Evolutionary conservation across 2,797 vertebrate genomes (phyloP), one percentile per base, ranked within the genome.

Genomic region (Danio choprae): DNA sequence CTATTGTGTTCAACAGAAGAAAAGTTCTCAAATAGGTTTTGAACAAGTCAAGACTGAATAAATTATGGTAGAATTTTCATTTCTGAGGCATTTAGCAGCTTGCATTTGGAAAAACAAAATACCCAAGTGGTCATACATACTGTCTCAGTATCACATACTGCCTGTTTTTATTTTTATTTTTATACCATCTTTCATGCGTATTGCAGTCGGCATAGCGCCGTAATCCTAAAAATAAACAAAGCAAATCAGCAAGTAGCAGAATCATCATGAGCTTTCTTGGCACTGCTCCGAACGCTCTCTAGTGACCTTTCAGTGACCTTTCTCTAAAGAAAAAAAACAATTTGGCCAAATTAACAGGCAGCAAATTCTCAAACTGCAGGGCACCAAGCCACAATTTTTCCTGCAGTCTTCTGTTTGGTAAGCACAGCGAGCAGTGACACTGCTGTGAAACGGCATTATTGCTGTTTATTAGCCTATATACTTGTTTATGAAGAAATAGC

Each of bases 391-490:
- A 72, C 55, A 15, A 7, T 62, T 80, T 44, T 72, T 64, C 18
- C 40, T 15, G 68, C 40, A 18, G n/a, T 29, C n/a, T 63, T 50
- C 59, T 63, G 56, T 72, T 79, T 79, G 40, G 68, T 63, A 64
- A 64, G 9, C 46, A 63, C 15, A 43, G 48, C 44, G 38, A 53
- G 77, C n/a, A 70, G 20, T 18, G 22, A 55, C 38, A 79, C 48
- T 62, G 77, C 58, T 63, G 77, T 72, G 58, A 79, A 72, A 72
- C 5, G 3, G 8, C 38, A 72, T 79, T 43, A 63, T 62, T 36
- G n/a, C 48, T 55, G 77, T 79, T 62, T 72, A 72, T 79, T 79
- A 72, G 77, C 48, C 20, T 63, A 63, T 72, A 72, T 44, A 79
- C 65, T 70, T 78, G 65, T 79, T 79, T 72, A 53, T 72, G 60